Evolutionary conservation across 2,888 invertebrate genomes (phyloP).

Genomic region (Caenorhabditis sp.): DNA sequence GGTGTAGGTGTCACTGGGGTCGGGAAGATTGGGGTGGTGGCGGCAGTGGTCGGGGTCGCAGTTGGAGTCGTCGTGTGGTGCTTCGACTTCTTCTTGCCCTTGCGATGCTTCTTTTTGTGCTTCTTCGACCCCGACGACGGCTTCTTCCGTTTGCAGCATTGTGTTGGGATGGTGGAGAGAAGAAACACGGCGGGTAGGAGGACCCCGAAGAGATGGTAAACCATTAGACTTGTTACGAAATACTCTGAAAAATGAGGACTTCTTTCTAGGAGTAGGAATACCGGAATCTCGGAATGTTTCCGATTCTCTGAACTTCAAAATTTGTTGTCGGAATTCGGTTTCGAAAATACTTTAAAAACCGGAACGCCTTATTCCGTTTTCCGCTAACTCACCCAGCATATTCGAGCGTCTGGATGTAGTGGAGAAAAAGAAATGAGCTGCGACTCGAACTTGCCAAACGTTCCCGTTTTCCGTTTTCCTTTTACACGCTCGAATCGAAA

Average conservation of each 20-base stretch:
- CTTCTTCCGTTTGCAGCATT: constrained; percentile 13
- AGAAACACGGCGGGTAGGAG: constrained; percentile 3
- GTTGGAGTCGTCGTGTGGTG: neutral
- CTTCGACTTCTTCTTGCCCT: constrained; percentile 13
- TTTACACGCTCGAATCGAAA: neutral
- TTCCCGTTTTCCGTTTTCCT: neutral
- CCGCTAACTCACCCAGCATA: constrained; percentile 30
- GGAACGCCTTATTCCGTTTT: too few species aligned
- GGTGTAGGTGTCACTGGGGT: constrained; percentile 7
- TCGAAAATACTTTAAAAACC: too few species aligned
- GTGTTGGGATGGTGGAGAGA: constrained; percentile 3
- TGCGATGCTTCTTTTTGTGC: constrained; percentile 9
- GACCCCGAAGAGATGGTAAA: constrained; percentile 32
- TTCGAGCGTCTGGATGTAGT: constrained; percentile 23
- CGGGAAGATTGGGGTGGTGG: neutral
- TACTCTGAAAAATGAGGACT: constrained; percentile 38
- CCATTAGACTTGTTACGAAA: constrained; percentile 50
- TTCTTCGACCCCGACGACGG: neutral
- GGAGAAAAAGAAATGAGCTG: constrained; percentile 5
- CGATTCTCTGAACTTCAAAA: too few species aligned
- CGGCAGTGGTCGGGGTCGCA: neutral
- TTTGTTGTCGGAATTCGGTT: too few species aligned
- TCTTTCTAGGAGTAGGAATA: too few species aligned
- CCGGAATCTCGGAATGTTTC: too few species aligned
- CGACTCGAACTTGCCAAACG: neutral